Evolutionary conservation across 2,113 vertebrate genomes (phyloP), one percentile per base, ranked within the genome.

Genomic region (Takifugu flavidus): DNA sequence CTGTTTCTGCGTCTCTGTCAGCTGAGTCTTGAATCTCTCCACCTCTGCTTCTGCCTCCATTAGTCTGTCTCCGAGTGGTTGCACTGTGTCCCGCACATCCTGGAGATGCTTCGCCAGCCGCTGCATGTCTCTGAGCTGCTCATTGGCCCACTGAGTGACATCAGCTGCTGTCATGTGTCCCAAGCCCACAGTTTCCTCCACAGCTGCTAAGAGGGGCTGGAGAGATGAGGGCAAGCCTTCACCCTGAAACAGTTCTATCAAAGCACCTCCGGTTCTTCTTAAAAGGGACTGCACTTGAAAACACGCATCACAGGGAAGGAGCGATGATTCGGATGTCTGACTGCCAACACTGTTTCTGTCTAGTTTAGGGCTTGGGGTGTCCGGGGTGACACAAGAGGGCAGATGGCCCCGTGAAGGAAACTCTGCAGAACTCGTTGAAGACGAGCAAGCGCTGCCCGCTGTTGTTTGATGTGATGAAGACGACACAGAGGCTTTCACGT

Each of bases 201-300:
- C 75, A 39, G 79, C 80, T 31, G 71, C 88, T 61, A 91, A 84
- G 54, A 96, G 92, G 26, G 66, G 89, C 84, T 88, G 78, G 25
- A 97, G 87, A 20, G 93, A 92, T 0, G 93, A 98, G 39, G 95
- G 93, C 74, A 98, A 85, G 66, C 94, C 95, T 77, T 96, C 93
- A 59, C 85, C 90, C 75, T 72, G 86, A 74, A 95, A 94, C 64
- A 98, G 70, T 55, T 83, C 70, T 34, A 90, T 72, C 57, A 98
- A 72, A 64, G 85, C 82, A 15, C 78, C 82, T 63, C 94, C 91
- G 0, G 93, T 92, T 70, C 91, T 80, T 6, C 11, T 75, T 56
- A 97, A 82, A 70, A 85, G 76, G 6, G 82, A 78, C 75, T 95
- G 95, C 15, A 91, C 77, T 0, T 79, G 78, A 61, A 82, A 59